These are phyloP conservation scores for Drosophila nigritarsus DNA, from an alignment of 2,888 invertebrate species.

Conservation along the genomic window DNA sequence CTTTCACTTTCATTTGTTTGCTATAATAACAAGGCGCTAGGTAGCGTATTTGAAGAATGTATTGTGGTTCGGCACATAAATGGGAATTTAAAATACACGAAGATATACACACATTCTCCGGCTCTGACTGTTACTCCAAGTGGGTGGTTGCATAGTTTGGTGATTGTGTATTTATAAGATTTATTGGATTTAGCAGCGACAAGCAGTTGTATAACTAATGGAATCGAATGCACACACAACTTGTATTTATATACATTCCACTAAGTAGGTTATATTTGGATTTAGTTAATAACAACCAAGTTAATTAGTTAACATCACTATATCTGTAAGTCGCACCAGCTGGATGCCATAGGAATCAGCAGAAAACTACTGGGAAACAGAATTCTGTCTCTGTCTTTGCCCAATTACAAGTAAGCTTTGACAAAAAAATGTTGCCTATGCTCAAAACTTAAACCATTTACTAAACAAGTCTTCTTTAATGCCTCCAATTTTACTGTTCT, in stretches of 20 bases:
- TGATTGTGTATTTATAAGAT: conserved; percentile 52
- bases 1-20: conserved; percentile 81
- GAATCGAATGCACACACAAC: neutral
- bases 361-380: neutral
- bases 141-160: conserved; percentile 28
- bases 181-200: conserved; percentile 27
- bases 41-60: conserved; percentile 73
- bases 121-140: neutral
- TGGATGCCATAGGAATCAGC: neutral
- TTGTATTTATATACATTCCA: neutral
- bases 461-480: neutral
- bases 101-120: conserved; percentile 13
- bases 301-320: neutral
- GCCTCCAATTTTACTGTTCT: neutral
- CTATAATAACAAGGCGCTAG: conserved; percentile 75
- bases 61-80: conserved; percentile 66
- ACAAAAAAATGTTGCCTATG: neutral
- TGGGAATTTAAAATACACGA: conserved; percentile 59
- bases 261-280: neutral
- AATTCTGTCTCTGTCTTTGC: neutral
- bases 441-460: neutral
- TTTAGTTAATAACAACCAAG: neutral
- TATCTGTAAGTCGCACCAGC: neutral
- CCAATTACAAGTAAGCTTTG: neutral
- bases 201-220: neutral